Conservation (phyloP, 2,888 invertebrate genomes). For the Callimorpha dominula region DNA sequence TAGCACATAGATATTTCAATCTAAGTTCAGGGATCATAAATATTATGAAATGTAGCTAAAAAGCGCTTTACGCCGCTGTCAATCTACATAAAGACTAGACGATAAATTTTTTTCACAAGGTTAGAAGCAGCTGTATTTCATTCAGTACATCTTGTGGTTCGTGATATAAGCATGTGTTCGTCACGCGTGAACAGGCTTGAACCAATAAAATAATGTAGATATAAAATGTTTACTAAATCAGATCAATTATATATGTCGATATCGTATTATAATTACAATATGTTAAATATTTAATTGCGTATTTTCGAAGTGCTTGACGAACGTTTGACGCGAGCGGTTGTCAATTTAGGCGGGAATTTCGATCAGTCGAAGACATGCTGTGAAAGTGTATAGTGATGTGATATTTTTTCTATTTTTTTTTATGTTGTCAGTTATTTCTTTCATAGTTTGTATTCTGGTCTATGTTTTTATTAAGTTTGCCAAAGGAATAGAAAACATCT, state of each 20-base stretch:
- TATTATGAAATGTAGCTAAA: conserved; percentile 43
- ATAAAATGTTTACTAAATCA: conserved; percentile 27
- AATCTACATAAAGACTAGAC: conserved; percentile 41
- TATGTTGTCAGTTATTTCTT: conserved; percentile 73
- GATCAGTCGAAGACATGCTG: conserved; percentile 56
- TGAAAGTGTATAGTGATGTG: conserved; percentile 80
- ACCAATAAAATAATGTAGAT: conserved; percentile 26
- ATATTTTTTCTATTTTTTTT: conserved; percentile 50
- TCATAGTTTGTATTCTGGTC: conserved; percentile 64
- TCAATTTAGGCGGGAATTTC: conserved; percentile 73
- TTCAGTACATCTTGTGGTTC: conserved; percentile 40
- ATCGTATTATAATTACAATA: conserved; percentile 32
- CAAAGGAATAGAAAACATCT: conserved; percentile 43
- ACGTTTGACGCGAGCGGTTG: conserved; percentile 57
- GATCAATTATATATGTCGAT: conserved; percentile 27
- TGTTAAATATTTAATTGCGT: conserved; percentile 34
- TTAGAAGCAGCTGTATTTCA: conserved; percentile 49
- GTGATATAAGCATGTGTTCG: conserved; percentile 17
- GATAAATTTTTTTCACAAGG: conserved; percentile 51
- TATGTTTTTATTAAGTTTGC: conserved; percentile 64
- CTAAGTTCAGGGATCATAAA: conserved; percentile 61
- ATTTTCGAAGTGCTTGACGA: conserved; percentile 27
- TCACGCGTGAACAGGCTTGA: conserved; percentile 20
- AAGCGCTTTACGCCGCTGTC: conserved; percentile 55
- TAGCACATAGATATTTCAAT: conserved; percentile 43